These are phyloP conservation scores for Lagopus leucura DNA, from an alignment of 2,113 vertebrate species.

Conservation along the genomic window DNA sequence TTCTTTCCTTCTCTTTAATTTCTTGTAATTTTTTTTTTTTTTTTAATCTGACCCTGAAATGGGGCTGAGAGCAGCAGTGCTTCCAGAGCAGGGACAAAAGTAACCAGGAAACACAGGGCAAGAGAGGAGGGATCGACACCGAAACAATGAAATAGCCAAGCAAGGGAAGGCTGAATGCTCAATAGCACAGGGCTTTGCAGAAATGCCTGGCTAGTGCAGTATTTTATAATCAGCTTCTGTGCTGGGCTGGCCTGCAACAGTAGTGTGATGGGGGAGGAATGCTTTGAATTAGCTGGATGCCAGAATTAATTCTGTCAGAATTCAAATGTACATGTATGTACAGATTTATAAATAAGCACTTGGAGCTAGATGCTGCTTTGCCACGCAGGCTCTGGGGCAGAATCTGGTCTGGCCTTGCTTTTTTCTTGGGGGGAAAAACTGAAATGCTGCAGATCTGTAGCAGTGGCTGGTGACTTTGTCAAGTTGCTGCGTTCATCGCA, in stretches of 20 bases:
- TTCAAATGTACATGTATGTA: slow-evolving; percentile 65
- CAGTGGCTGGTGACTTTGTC: slow-evolving; percentile 47
- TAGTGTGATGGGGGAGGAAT: slow-evolving; percentile 69
- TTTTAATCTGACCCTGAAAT: slow-evolving; percentile 37
- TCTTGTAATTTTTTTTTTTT: not conserved
- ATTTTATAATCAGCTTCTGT: slow-evolving; percentile 71
- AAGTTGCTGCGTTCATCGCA: not conserved
- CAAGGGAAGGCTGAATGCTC: slow-evolving; percentile 72
- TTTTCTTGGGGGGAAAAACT: not conserved
- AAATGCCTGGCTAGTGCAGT: slow-evolving; percentile 66
- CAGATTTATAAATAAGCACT: slow-evolving; percentile 65
- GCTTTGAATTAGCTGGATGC: slow-evolving; percentile 70
- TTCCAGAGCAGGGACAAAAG: slow-evolving; percentile 73
- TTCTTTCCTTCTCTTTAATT: slow-evolving; percentile 43
- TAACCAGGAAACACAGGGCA: slow-evolving; percentile 72
- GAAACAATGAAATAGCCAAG: slow-evolving; percentile 75
- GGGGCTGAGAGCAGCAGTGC: slow-evolving; percentile 59
- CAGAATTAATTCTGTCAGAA: slow-evolving; percentile 71
- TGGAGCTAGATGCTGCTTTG: slow-evolving; percentile 39
- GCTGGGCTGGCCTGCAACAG: slow-evolving; percentile 62
- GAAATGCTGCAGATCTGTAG: not conserved
- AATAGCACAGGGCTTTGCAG: slow-evolving; percentile 75
- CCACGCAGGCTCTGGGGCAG: not conserved
- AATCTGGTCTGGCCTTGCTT: slow-evolving; percentile 9
- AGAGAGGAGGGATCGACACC: slow-evolving; percentile 69